Evolutionary conservation across 2,113 vertebrate genomes (phyloP).

Genomic region (Climacteris rufus): DNA sequence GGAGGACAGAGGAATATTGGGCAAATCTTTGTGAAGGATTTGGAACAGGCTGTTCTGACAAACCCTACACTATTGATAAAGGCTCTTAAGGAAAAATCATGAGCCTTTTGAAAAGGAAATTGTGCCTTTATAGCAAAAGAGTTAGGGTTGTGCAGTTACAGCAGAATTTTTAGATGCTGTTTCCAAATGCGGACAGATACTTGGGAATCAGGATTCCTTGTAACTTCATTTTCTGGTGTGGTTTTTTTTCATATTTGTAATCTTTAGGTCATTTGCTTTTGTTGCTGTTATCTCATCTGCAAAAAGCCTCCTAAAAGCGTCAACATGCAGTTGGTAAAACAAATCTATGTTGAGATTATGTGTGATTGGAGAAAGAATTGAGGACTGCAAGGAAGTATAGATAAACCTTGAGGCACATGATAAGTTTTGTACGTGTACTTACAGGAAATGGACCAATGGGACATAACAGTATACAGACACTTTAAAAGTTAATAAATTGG

Average conservation of each 20-base stretch:
- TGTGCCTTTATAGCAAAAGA: not conserved
- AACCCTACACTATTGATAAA: not conserved
- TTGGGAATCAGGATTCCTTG: not conserved
- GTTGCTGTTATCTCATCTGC: not conserved
- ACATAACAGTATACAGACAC: not conserved
- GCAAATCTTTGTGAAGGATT: not conserved
- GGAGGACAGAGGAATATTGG: not conserved
- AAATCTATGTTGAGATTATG: not conserved
- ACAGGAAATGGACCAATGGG: not conserved
- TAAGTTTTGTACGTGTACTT: not conserved
- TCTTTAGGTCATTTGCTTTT: not conserved
- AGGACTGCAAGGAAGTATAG: not conserved
- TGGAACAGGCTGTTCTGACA: not conserved
- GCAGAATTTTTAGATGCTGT: not conserved
- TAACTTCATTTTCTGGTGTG: not conserved
- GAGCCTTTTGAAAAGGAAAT: not conserved
- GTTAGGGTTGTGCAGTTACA: not conserved
- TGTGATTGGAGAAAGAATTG: not conserved
- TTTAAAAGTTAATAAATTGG: not conserved
- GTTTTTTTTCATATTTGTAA: fast-evolving
- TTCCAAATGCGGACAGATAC: not conserved
- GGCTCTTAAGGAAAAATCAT: not conserved
- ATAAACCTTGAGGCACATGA: not conserved
- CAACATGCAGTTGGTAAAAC: not conserved
- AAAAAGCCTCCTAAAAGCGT: not conserved